Evolutionary conservation across 2,888 invertebrate species (phyloP).

Genomic region (Drosophila kambysellisi): DNA sequence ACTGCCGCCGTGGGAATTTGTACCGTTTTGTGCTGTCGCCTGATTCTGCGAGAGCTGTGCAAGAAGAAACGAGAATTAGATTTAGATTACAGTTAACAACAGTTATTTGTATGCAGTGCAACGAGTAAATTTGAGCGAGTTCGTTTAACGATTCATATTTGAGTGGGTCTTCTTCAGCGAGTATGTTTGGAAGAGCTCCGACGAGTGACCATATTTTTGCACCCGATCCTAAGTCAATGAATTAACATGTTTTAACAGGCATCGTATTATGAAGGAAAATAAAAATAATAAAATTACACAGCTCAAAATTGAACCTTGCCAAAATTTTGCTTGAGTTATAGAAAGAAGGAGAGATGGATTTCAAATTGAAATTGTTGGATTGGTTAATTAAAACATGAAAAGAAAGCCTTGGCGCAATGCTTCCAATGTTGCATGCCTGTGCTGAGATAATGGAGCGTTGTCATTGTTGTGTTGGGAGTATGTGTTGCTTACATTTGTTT

Average conservation of each 20-base stretch:
- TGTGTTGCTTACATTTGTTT: constrained; percentile 82
- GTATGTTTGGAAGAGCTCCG: background rate
- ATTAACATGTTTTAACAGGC: background rate
- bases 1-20: constrained; percentile 84
- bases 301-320: background rate
- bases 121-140: background rate
- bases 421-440: background rate
- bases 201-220: background rate
- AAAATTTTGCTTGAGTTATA: background rate
- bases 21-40: constrained; percentile 85
- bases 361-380: background rate
- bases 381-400: background rate
- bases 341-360: background rate
- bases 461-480: background rate
- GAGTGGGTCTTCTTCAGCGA: background rate
- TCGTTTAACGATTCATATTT: background rate
- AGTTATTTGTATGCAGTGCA: background rate
- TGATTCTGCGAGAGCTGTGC: constrained; percentile 84
- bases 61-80: constrained; percentile 17
- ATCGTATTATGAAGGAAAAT: background rate
- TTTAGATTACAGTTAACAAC: background rate
- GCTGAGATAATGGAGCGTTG: background rate
- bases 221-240: background rate
- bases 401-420: background rate
- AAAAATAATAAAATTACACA: background rate